Percentiles rank a stretch among this genome's conserved stretches.
Conservation (phyloP, 2,797 vertebrate genomes). For the Pelochelys cantorii region DNA sequence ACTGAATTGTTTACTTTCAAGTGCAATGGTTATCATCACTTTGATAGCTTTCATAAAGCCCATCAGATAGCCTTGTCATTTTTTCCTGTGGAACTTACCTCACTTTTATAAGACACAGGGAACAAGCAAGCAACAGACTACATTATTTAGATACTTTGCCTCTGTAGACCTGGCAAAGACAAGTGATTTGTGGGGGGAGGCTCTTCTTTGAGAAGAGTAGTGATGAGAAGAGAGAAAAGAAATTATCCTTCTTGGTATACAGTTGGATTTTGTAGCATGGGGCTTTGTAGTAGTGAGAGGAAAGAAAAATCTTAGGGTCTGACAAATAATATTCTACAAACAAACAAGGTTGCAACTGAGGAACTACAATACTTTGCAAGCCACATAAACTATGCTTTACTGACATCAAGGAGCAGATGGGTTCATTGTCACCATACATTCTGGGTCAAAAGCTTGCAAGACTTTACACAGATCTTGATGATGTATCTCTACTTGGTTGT, state of each 20-base stretch:
- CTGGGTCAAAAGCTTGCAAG: not conserved
- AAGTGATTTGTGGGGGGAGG: not conserved
- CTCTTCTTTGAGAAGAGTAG: not conserved
- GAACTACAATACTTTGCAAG: not conserved
- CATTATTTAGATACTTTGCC: not conserved
- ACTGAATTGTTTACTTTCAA: not conserved
- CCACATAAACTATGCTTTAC: not conserved
- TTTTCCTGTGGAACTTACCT: not conserved
- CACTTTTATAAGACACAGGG: not conserved
- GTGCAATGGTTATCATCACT: not conserved
- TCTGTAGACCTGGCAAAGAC: not conserved
- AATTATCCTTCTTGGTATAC: not conserved
- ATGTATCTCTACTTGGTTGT: not conserved
- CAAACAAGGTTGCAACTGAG: not conserved
- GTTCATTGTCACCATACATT: not conserved
- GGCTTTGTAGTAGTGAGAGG: not conserved
- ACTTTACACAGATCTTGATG: not conserved
- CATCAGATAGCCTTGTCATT: not conserved
- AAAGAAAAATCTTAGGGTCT: not conserved
- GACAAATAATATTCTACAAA: not conserved
- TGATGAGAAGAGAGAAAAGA: not conserved
- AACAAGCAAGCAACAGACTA: not conserved
- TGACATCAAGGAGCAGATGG: not conserved
- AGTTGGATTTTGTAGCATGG: not conserved
- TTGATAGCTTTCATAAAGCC: not conserved